Percentiles rank a stretch among this genome's conserved stretches.
Evolutionary conservation across 2,797 vertebrate genomes (phyloP).

Genomic region (Babyrousa celebensis): DNA sequence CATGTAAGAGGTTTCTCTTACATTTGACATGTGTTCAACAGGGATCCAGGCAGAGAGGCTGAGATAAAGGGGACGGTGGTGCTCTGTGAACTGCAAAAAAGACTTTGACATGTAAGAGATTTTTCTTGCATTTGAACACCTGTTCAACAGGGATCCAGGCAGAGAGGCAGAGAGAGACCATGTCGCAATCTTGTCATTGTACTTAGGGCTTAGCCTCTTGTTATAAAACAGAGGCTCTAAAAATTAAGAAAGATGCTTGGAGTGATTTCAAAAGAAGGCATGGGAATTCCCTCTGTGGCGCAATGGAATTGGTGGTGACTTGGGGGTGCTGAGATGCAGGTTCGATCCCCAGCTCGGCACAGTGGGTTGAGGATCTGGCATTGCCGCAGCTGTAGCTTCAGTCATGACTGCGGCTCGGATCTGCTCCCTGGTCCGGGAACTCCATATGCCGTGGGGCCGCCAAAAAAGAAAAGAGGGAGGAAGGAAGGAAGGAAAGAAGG

Average conservation of each 20-base stretch:
- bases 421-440: too few species aligned
- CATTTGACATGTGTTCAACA: neutral
- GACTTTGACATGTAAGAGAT: neutral
- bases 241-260: constrained; percentile 49
- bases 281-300: neutral
- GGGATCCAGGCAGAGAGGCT: neutral
- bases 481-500: too few species aligned
- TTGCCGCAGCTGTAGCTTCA: too few species aligned
- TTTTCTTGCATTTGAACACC: neutral
- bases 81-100: neutral
- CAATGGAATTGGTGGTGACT: too few species aligned
- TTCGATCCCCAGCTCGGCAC: too few species aligned
- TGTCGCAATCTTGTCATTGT: neutral
- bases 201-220: neutral
- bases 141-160: constrained; percentile 2
- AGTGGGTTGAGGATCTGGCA: too few species aligned
- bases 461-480: too few species aligned
- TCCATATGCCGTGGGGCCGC: too few species aligned
- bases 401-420: too few species aligned
- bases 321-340: too few species aligned
- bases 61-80: constrained; percentile 62
- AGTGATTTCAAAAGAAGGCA: constrained; percentile 58
- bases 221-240: neutral
- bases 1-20: neutral
- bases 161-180: neutral